These are phyloP conservation scores for Odontothrips loti DNA, from an alignment of 2,888 invertebrate species.

Conservation along the genomic window DNA sequence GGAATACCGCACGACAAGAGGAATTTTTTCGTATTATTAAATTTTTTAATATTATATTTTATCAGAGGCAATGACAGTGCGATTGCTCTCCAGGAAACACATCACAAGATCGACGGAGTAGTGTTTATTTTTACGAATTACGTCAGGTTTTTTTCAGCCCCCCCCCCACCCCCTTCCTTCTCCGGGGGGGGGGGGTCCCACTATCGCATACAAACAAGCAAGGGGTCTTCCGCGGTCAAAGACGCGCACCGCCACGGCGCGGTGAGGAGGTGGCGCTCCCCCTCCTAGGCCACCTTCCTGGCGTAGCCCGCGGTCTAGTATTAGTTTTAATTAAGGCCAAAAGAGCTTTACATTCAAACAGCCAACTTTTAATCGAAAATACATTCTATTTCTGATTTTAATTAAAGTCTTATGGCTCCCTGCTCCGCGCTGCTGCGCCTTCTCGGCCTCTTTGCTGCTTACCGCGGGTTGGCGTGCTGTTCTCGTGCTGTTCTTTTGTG, in stretches of 20 bases:
- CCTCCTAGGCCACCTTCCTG: not conserved
- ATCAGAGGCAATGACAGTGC: too few species aligned
- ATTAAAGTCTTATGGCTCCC: slow-evolving; percentile 17
- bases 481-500: not conserved
- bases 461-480: not conserved
- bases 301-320: not conserved
- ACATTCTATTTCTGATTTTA: slow-evolving; percentile 27
- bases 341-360: slow-evolving; percentile 23
- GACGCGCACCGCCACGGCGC: not conserved
- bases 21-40: too few species aligned
- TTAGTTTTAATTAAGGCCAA: slow-evolving; percentile 25
- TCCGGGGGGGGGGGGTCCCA: not conserved
- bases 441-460: not conserved
- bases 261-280: too few species aligned
- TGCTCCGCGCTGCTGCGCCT: not conserved
- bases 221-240: not conserved
- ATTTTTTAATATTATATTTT: too few species aligned
- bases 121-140: too few species aligned
- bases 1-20: too few species aligned
- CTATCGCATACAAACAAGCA: not conserved
- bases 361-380: slow-evolving; percentile 26
- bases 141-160: too few species aligned
- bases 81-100: too few species aligned
- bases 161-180: not conserved
- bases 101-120: too few species aligned